Evolutionary conservation across 1,140 invertebrate species (phyloP), one percentile per base, ranked within the genome.

Genomic region (Zophobas morio): DNA sequence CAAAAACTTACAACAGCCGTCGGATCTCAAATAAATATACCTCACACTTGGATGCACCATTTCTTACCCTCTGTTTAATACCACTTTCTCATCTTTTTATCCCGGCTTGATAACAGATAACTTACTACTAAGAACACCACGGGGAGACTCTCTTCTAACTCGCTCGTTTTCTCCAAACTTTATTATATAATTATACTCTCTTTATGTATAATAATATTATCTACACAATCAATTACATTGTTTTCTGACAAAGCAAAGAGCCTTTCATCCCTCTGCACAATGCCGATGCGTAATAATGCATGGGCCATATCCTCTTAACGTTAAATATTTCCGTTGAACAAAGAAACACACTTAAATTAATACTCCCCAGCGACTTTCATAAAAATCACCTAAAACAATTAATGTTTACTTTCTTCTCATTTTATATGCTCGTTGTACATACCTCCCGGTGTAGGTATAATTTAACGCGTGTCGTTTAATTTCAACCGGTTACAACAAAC

Each of bases 1-100:
- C 54, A 74, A 74, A 74, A 74, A 74, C 72, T 74, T 57, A 57
- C 72, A 57, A 56, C 72, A 74, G 72, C 72, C 72, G 72, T 74
- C 72, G 53, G 72, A 74, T 74, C 72, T 74, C 72, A 74, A 74
- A 74, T 74, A 74, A 74, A 74, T 74, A 74, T 74, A 74, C 49
- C 72, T 74, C 54, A 74, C 72, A 74, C 53, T 74, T 74, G 72
- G 72, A 74, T 74, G 72, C 72, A 74, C 72, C 72, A 74, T 74
- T 74, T 74, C 72, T 74, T 57, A 57, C 72, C 72, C 72, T 74
- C 72, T 74, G 72, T 74, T 74, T 74, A 74, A 74, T 74, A 74
- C 54, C 53, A 74, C 72, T 74, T 74, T 74, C 53, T 74, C 72
- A 74, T 74, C 49, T 74, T 74, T 74, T 57, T 60, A 56, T 74